phyloP scores from a whole-genome alignment of 2,113 vertebrate genomes.

The Podiceps cristatus region DNA sequence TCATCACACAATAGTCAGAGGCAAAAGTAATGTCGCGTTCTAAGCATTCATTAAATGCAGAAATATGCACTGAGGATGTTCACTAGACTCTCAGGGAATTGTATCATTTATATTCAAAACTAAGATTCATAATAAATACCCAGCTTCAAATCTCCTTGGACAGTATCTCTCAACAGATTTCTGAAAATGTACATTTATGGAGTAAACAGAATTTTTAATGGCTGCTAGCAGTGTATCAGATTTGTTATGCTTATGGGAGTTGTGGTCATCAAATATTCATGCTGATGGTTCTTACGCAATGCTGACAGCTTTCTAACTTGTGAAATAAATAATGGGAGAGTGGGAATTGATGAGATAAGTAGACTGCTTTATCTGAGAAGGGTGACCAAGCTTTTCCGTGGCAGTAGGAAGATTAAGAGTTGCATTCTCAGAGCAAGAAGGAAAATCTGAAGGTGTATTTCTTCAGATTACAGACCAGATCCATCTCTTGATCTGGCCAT shows the following conservation, averaged over 20 bases:
- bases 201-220: constrained; percentile 71
- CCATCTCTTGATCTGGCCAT: background rate
- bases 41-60: constrained; percentile 7
- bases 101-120: constrained; percentile 37
- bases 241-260: constrained; percentile 60
- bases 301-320: constrained; percentile 52
- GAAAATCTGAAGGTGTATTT: background rate
- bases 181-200: constrained; percentile 52
- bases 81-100: background rate
- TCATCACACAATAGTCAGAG: background rate
- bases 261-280: constrained; percentile 69
- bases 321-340: constrained; percentile 56
- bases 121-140: constrained; percentile 33
- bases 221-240: constrained; percentile 42
- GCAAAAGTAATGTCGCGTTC: background rate
- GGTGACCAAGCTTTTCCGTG: constrained; percentile 13
- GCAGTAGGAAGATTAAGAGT: background rate
- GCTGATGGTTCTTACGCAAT: constrained; percentile 51
- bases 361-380: constrained; percentile 32
- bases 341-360: constrained; percentile 47
- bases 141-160: constrained; percentile 60
- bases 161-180: constrained; percentile 37
- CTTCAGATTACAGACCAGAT: background rate
- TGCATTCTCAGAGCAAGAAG: background rate
- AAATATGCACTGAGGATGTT: constrained; percentile 37